phyloP scores from a whole-genome alignment of 2,113 vertebrate genomes.

The Sitta europaea region DNA sequence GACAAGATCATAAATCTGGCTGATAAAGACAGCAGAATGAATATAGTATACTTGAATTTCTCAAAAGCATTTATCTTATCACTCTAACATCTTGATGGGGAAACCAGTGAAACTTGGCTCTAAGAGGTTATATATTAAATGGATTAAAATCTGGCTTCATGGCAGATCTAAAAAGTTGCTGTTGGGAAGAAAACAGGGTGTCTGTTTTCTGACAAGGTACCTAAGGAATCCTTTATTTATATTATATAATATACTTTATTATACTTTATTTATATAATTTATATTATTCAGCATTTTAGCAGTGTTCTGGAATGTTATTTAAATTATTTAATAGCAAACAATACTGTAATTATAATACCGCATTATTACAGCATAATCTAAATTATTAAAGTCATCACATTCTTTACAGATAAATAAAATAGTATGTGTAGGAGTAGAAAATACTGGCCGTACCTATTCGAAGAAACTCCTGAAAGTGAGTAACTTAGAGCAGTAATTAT shows the following conservation, averaged over 20 bases:
- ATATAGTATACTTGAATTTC: background rate
- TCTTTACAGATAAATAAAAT: background rate
- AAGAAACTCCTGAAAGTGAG: background rate
- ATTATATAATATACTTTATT: too few species aligned
- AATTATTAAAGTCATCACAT: background rate
- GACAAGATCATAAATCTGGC: slow-evolving; percentile 18
- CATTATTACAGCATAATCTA: background rate
- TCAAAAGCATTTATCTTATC: slow-evolving; percentile 29
- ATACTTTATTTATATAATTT: too few species aligned
- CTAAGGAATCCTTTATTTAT: background rate
- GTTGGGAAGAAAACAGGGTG: background rate
- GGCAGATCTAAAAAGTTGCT: background rate
- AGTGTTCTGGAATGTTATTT: background rate
- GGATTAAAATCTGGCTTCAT: background rate
- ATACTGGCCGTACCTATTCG: background rate
- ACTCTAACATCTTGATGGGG: slow-evolving; percentile 20
- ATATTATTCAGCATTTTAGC: background rate
- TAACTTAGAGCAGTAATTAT: background rate
- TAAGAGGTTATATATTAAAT: slow-evolving; percentile 11
- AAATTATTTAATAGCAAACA: background rate
- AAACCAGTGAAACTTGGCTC: slow-evolving; percentile 14
- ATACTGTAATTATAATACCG: background rate
- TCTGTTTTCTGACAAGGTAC: background rate
- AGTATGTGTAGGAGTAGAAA: background rate
- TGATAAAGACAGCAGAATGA: slow-evolving; percentile 25